phyloP scores from a whole-genome alignment of 2,113 vertebrate genomes.

The Aphyosemion australe region DNA sequence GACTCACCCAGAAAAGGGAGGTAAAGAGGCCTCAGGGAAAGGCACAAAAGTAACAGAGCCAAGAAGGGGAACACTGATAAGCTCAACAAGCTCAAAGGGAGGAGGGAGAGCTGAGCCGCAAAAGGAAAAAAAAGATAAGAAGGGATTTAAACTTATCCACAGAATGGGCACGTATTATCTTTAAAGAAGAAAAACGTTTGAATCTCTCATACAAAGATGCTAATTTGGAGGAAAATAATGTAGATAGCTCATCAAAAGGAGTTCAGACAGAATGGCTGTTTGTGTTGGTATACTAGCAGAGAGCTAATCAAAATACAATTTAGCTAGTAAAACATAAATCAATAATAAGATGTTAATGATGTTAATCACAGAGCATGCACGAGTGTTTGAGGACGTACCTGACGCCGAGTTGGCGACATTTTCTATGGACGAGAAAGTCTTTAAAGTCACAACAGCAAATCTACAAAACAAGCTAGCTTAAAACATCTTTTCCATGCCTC shows the following conservation, averaged over 20 bases:
- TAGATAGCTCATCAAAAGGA: constrained; percentile 3
- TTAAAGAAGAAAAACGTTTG: constrained; percentile 19
- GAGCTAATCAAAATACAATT: no score
- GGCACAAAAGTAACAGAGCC: constrained; percentile 29
- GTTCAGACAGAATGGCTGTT: constrained; percentile 1
- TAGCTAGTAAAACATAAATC: no score
- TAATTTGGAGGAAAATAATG: constrained; percentile 22
- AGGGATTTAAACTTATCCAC: constrained; percentile 18
- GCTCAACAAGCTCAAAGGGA: constrained; percentile 43
- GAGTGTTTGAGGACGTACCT: no score
- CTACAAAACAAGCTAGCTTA: no score
- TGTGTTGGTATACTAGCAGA: background rate
- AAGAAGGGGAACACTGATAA: constrained; percentile 60
- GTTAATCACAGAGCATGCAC: no score
- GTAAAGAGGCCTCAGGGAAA: constrained; percentile 43
- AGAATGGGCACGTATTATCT: constrained; percentile 1
- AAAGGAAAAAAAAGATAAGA: constrained; percentile 24
- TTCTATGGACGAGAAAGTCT: no score
- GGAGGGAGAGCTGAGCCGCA: constrained; percentile 26
- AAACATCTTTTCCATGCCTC: no score
- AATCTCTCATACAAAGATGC: constrained; percentile 12
- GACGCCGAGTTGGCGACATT: no score
- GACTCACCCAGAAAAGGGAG: constrained; percentile 41
- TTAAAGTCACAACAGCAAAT: no score
- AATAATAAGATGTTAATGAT: no score